Conservation (phyloP, 1,140 invertebrate genomes). For the Cherax destructor region DNA sequence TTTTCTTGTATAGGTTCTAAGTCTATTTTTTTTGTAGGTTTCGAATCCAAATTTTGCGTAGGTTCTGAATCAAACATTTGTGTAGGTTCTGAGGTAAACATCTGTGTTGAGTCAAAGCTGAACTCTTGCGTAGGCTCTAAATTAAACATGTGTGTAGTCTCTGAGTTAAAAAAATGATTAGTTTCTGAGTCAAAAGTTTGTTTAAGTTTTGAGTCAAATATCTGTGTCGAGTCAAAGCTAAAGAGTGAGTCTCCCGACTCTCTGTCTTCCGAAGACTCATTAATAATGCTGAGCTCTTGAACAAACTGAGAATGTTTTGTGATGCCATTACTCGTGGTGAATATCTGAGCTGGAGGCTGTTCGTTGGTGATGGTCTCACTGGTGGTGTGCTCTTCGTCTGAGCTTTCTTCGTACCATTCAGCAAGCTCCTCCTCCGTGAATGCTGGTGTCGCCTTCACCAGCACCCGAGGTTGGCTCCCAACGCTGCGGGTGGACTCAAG, state of each 20-base stretch:
- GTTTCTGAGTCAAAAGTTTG: too few relatives aligned
- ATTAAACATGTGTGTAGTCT: too few relatives aligned
- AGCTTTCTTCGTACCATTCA: neutral
- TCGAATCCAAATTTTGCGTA: too few relatives aligned
- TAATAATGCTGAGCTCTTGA: neutral
- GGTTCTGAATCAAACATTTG: too few relatives aligned
- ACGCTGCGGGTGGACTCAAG: neutral
- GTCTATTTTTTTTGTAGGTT: too few relatives aligned
- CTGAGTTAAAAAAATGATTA: too few relatives aligned
- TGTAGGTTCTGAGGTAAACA: too few relatives aligned
- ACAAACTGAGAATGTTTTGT: neutral
- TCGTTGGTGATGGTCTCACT: neutral
- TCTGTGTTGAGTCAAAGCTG: too few relatives aligned
- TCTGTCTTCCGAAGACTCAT: neutral
- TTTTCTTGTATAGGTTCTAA: too few relatives aligned
- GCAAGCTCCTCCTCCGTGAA: neutral
- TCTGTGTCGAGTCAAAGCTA: too few relatives aligned
- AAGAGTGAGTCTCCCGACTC: neutral
- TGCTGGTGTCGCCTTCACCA: neutral
- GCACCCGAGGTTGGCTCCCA: neutral
- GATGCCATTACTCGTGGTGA: neutral
- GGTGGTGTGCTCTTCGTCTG: neutral
- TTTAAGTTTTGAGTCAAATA: too few relatives aligned
- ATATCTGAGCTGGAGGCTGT: neutral
- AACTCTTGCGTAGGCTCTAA: too few relatives aligned